These are phyloP conservation scores for Calephelis perditalis DNA, from an alignment of 2,888 invertebrate genomes.

Conservation along the genomic window DNA sequence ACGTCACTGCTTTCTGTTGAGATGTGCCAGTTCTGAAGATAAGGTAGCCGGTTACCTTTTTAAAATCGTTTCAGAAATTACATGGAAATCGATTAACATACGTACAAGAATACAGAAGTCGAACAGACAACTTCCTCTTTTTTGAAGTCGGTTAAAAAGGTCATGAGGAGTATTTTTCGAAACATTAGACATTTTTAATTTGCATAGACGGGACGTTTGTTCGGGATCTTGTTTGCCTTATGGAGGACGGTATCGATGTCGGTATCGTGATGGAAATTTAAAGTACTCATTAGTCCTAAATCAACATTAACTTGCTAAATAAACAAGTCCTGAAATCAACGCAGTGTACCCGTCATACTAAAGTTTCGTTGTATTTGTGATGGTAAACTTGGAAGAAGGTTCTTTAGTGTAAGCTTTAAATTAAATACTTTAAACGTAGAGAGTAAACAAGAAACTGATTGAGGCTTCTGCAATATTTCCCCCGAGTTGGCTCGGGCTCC, in stretches of 20 bases:
- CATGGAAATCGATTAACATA: too few relatives aligned
- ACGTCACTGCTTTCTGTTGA: too few relatives aligned
- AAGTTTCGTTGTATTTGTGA: constrained; percentile 26
- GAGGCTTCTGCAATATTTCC: not conserved
- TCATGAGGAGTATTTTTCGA: constrained; percentile 1
- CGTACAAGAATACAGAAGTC: too few relatives aligned
- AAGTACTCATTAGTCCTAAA: constrained; percentile 62
- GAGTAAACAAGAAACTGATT: not conserved
- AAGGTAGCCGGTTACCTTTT: too few relatives aligned
- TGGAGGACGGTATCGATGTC: constrained; percentile 24
- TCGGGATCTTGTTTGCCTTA: constrained; percentile 10
- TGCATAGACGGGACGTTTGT: constrained; percentile 25
- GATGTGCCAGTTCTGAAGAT: too few relatives aligned
- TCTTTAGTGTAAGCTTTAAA: constrained; percentile 10
- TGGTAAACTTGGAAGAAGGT: constrained; percentile 2
- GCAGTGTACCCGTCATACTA: constrained; percentile 28
- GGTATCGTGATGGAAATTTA: constrained; percentile 43
- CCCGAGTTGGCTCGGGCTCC: too few relatives aligned
- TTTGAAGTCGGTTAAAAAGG: not conserved
- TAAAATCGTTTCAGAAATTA: too few relatives aligned
- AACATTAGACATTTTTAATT: constrained; percentile 7
- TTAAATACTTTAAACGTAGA: not conserved
- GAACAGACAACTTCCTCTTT: too few relatives aligned
- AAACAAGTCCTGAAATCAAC: constrained; percentile 45
- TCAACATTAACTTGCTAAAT: constrained; percentile 57